Conservation (phyloP, 2,113 vertebrate genomes). For the Dasyprocta punctata region DNA sequence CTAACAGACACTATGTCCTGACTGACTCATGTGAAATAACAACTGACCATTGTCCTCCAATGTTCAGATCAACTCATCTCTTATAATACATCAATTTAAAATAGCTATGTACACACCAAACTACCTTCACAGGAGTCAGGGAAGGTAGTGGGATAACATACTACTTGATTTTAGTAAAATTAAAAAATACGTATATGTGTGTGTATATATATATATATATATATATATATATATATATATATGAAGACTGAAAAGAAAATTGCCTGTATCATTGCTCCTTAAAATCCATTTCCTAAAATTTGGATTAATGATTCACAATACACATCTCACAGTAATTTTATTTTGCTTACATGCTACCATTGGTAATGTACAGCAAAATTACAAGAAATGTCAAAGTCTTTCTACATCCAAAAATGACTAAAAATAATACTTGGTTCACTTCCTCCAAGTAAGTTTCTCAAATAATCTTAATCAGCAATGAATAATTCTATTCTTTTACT, state of each 20-base stretch:
- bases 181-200: not conserved
- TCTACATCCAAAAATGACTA: not conserved
- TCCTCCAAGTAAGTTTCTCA: not conserved
- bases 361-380: not conserved
- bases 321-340: not conserved
- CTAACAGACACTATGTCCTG: not conserved
- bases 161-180: not conserved
- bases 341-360: not conserved
- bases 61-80: too few relatives aligned
- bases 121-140: not conserved
- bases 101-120: not conserved
- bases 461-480: not conserved
- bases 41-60: too few relatives aligned
- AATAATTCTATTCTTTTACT: not conserved
- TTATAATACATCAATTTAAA: not conserved
- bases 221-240: not conserved
- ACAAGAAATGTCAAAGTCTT: not conserved
- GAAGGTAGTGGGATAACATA: not conserved
- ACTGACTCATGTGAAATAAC: not conserved
- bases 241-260: not conserved
- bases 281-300: not conserved
- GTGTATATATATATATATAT: not conserved
- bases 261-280: not conserved
- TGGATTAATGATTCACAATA: not conserved
- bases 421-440: conserved; percentile 46